A percentile compares a stretch with the other conserved stretches of the same genome.
Evolutionary conservation across 37 sponge, comb jelly and placozoan species (phyloP).

Genomic region (Oopsacas minuta): DNA sequence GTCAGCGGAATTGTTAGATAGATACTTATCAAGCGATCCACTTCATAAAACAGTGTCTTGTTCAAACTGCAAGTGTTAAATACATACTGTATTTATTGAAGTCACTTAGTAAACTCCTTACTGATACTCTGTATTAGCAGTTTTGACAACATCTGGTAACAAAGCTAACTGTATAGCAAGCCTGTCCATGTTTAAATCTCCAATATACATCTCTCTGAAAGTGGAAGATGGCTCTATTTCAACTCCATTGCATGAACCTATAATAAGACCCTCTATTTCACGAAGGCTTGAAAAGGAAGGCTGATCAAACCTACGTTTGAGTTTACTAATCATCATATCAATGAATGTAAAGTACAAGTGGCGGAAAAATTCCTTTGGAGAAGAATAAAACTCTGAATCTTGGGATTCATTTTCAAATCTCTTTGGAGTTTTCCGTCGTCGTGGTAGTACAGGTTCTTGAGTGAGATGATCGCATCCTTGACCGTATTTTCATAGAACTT

Average conservation of each 20-base stretch:
- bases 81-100: not conserved
- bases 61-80: not conserved
- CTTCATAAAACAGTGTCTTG: slow-evolving; percentile 21
- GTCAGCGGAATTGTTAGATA: slow-evolving; percentile 22
- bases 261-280: slow-evolving; percentile 9
- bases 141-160: slow-evolving; percentile 23
- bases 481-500: slow-evolving; percentile 15
- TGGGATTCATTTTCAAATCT: slow-evolving; percentile 16
- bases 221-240: not conserved
- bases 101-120: not conserved
- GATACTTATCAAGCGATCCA: not conserved
- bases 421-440: not conserved
- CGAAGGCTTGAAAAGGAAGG: not conserved
- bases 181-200: not conserved
- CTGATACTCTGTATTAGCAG: not conserved
- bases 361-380: slow-evolving; percentile 25
- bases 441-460: slow-evolving; percentile 27
- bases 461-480: not conserved
- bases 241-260: slow-evolving; percentile 14
- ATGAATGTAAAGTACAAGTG: slow-evolving; percentile 24
- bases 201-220: not conserved
- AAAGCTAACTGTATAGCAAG: not conserved
- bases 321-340: slow-evolving; percentile 24
- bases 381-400: slow-evolving; percentile 14
- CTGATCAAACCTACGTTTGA: slow-evolving; percentile 31